Evolutionary conservation across 2,113 vertebrate species (phyloP), one percentile per base, ranked within the genome.

Genomic region (Cyprinodon brontotheroides): DNA sequence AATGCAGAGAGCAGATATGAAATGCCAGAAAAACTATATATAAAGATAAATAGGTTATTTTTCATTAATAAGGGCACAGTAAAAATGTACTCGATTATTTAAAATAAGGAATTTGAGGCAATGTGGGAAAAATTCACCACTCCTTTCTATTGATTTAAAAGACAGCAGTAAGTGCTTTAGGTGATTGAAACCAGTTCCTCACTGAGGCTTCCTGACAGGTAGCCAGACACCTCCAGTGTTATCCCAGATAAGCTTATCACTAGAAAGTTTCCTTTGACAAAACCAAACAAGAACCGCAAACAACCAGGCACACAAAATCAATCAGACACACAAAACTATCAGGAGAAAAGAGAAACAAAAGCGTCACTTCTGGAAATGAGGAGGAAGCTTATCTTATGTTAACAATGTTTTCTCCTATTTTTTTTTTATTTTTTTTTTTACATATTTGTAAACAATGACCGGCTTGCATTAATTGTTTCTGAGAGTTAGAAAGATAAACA

Each of bases 131-230:
- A n/a, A 29, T 68, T 48, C 57, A 22, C 53, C 72, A 47, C 66
- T 62, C 77, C 14, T 29, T 59, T 67, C 48, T 48, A 29, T 59
- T 65, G 62, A 78, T 60, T 64, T 11, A 61, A 3, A 45, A 38
- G 70, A 68, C 65, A 50, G 50, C 65, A 87, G 89, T 89, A 90
- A 91, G 78, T 84, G 80, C 63, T 79, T 63, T 0, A 74, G 9
- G 77, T 75, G 90, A 91, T 89, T 80, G 77, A 89, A 90, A 88
- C 64, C 89, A 91, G 88, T 61, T 83, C 81, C 69, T 45, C 60
- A 72, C 68, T 37, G 22, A 81, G 80, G 77, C 74, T 84, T 82
- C 61, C 2, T 6, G 9, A 85, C 75, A 81, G 75, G 6, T 79
- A 72, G 82, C 73, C 80, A 85, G 83, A 90, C 90, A 89, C 85